These are phyloP conservation scores for Pedicia rivosa DNA, from an alignment of 2,888 invertebrate species.

Conservation along the genomic window DNA sequence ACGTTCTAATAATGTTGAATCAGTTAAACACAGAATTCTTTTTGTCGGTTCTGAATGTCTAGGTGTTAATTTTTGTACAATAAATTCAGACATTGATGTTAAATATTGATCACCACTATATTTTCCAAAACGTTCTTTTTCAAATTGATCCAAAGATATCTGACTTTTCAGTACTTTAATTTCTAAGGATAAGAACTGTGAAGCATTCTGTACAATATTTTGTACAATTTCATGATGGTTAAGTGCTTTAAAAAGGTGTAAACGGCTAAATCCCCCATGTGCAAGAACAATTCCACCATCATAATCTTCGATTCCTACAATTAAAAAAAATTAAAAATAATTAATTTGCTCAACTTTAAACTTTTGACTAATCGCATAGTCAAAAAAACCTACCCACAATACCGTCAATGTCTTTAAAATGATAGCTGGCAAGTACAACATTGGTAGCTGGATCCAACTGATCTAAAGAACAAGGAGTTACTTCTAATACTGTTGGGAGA, in stretches of 20 bases:
- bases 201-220: slow-evolving; percentile 70
- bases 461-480: slow-evolving; percentile 82
- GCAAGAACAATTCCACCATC: slow-evolving; percentile 88
- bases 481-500: slow-evolving; percentile 74
- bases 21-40: slow-evolving; percentile 84
- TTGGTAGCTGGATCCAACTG: slow-evolving; percentile 82
- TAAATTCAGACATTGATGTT: slow-evolving; percentile 93
- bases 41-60: slow-evolving; percentile 73
- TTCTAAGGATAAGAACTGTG: slow-evolving; percentile 60
- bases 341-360: too few species aligned
- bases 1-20: slow-evolving; percentile 88
- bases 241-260: slow-evolving; percentile 78
- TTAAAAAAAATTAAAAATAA: not conserved
- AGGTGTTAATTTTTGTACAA: slow-evolving; percentile 79
- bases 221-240: slow-evolving; percentile 77
- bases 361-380: too few species aligned
- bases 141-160: slow-evolving; percentile 74
- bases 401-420: slow-evolving; percentile 73
- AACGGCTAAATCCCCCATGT: slow-evolving; percentile 76
- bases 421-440: slow-evolving; percentile 63
- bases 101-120: slow-evolving; percentile 90
- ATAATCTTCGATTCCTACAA: slow-evolving; percentile 61
- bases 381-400: slow-evolving; percentile 43
- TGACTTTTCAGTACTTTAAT: slow-evolving; percentile 72
- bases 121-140: slow-evolving; percentile 78